Conservation (phyloP, 2,888 invertebrate genomes). For the Drosophila mercatorum region DNA sequence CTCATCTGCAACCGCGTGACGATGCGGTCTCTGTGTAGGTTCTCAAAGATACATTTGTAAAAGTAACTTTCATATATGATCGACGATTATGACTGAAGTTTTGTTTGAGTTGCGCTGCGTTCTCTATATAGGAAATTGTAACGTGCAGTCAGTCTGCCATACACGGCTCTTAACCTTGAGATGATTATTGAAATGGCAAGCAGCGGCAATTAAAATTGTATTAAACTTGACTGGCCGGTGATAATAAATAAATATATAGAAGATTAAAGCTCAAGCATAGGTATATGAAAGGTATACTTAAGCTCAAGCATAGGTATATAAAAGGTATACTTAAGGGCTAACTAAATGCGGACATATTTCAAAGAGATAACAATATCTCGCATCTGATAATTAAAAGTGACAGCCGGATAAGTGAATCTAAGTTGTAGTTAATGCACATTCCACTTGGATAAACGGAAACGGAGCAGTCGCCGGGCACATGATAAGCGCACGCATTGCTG, state of each 20-base stretch:
- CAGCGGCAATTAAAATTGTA: constrained; percentile 59
- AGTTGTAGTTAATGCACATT: constrained; percentile 14
- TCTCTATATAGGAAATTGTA: constrained; percentile 6
- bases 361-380: constrained; percentile 16
- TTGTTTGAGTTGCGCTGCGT: not conserved
- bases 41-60: constrained; percentile 27
- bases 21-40: constrained; percentile 13
- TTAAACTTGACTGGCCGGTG: constrained; percentile 43
- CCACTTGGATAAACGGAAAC: constrained; percentile 32
- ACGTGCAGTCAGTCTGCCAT: constrained; percentile 25
- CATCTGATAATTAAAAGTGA: constrained; percentile 15
- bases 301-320: too few relatives aligned
- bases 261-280: not conserved
- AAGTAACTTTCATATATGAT: not conserved
- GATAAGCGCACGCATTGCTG: constrained; percentile 44
- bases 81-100: constrained; percentile 8
- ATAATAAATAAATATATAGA: not conserved
- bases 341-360: constrained; percentile 5
- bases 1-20: constrained; percentile 44
- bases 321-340: not conserved
- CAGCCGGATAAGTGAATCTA: constrained; percentile 31
- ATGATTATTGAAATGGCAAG: constrained; percentile 60
- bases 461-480: constrained; percentile 11
- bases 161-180: constrained; percentile 54
- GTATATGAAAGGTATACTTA: too few relatives aligned